Conservation (phyloP, 2,888 invertebrate genomes). For the Cataglyphis rosenhaueri region DNA sequence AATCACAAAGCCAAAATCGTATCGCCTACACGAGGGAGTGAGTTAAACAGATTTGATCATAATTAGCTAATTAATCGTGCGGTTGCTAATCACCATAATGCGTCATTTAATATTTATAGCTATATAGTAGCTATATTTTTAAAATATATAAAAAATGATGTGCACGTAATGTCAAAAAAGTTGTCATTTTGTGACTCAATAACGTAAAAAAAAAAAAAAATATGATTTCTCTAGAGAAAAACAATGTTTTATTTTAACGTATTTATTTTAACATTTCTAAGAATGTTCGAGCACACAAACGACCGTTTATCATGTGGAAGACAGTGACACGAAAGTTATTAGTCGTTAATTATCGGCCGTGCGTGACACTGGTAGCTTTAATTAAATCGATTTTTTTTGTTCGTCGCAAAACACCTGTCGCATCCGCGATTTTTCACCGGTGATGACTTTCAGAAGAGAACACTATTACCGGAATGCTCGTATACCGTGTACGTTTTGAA, state of each 20-base stretch:
- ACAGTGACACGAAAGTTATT: slow-evolving; percentile 55
- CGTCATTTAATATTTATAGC: slow-evolving; percentile 41
- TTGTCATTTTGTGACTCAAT: background rate
- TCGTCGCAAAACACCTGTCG: slow-evolving; percentile 57
- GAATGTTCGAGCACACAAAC: background rate
- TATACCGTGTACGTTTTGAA: background rate
- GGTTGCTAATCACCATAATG: slow-evolving; percentile 54
- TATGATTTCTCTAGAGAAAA: background rate
- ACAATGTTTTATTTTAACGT: background rate
- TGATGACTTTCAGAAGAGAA: background rate
- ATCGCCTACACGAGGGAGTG: background rate
- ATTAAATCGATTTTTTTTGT: slow-evolving; percentile 62
- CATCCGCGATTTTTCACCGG: slow-evolving; percentile 50
- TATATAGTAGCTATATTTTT: background rate
- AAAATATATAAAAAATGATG: background rate
- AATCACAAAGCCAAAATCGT: slow-evolving; percentile 22
- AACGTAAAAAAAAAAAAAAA: background rate
- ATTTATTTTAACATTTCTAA: slow-evolving; percentile 1
- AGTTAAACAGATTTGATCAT: slow-evolving; percentile 48
- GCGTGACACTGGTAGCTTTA: slow-evolving; percentile 62
- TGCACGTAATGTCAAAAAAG: background rate
- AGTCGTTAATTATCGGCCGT: slow-evolving; percentile 65
- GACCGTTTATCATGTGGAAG: slow-evolving; percentile 51
- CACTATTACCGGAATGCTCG: background rate
- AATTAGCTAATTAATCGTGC: slow-evolving; percentile 66